Evolutionary conservation across 2,888 invertebrate genomes (phyloP), one percentile per base, ranked within the genome.

Genomic region (Athripsodes cinereus): DNA sequence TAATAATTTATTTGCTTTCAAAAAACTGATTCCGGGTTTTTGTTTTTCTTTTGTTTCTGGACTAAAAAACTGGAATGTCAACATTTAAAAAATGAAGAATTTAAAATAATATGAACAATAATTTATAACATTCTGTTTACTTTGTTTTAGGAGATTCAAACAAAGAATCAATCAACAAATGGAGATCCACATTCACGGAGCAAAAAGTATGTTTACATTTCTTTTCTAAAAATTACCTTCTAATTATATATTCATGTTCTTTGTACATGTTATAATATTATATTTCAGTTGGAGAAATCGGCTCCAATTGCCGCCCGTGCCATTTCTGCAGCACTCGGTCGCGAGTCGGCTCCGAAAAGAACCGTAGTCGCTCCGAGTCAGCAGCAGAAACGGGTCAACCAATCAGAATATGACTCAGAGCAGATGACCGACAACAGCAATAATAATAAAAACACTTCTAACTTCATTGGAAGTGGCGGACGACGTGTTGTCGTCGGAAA

Each of bases 111-210:
- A n/a, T n/a, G n/a, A n/a, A 10, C 6, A 46, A 46, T 46, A 18
- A 6, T n/a, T n/a, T 46, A 10, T n/a, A 8, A 48, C 8, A 21
- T 20, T 48, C 3, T 48, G 13, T 44, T 44, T 6, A 6, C 5
- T 18, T 48, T 48, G 11, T 48, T 48, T 19, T 19, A 48, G 20
- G 19, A 35, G 61, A 57, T 20, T 51, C 53, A 52, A 35, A 13
- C 3, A 57, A 55, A 11, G 58, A 47, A 10, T 54, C 58, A 20
- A 22, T 50, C 8, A 58, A 61, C 46, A 61, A 61, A 48, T 63
- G 63, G 63, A 57, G 61, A 46, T 61, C 61, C 8, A 63, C 63
- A 35, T 63, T 63, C 50, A 61, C 61, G 6, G 63, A 63, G 49
- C 61, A 63, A 20, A 63, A 63, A 57, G 63, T 63, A 61, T 51